These are phyloP conservation scores for Drosophila algonquin DNA, from an alignment of 2,888 invertebrate genomes.

Conservation along the genomic window DNA sequence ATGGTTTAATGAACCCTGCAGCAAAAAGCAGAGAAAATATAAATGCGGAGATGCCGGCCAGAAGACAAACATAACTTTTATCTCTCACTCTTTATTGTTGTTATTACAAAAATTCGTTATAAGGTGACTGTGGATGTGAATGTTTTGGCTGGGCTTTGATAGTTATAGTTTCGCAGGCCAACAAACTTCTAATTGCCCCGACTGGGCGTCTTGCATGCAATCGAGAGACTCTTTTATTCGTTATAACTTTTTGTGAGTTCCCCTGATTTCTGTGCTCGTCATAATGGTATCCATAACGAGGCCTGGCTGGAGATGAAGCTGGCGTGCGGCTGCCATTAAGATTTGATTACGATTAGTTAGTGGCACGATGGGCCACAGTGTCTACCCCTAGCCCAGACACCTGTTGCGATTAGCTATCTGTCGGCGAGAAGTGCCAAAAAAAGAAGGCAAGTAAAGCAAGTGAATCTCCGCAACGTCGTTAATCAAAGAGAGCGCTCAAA, in stretches of 20 bases:
- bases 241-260: neutral
- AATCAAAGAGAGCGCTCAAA: constrained; percentile 55
- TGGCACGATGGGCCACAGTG: constrained; percentile 34
- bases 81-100: constrained; percentile 48
- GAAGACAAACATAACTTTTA: constrained; percentile 60
- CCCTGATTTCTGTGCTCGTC: constrained; percentile 25
- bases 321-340: constrained; percentile 60
- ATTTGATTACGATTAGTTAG: constrained; percentile 54
- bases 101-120: constrained; percentile 72
- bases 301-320: constrained; percentile 32
- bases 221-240: constrained; percentile 46
- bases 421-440: constrained; percentile 40
- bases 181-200: constrained; percentile 73
- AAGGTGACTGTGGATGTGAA: constrained; percentile 21
- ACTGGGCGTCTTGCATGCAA: constrained; percentile 56
- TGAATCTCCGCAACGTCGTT: constrained; percentile 45
- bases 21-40: constrained; percentile 32
- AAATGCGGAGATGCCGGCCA: constrained; percentile 40
- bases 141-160: constrained; percentile 27
- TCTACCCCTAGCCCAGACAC: constrained; percentile 34
- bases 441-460: constrained; percentile 1
- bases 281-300: constrained; percentile 45
- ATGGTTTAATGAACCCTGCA: constrained; percentile 78
- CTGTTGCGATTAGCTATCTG: constrained; percentile 58
- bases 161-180: constrained; percentile 56